A percentile compares a stretch with the other conserved stretches of the same genome.
Conservation (phyloP, 2,113 vertebrate genomes). For the Nematolebias whitei region DNA sequence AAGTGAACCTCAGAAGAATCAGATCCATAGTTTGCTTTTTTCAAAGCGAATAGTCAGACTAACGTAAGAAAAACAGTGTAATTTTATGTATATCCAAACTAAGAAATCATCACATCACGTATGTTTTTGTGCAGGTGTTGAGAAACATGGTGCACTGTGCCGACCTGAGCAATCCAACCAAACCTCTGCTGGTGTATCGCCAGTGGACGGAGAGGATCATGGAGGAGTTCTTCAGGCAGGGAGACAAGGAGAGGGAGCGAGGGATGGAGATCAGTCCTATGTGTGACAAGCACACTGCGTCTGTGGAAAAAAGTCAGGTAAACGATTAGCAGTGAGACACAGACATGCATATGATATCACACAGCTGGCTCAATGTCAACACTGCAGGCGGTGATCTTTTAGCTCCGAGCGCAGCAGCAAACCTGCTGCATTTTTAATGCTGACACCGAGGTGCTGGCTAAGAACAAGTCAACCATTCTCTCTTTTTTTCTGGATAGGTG, state of each 20-base stretch:
- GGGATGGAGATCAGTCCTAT: constrained; percentile 96
- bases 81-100: not conserved
- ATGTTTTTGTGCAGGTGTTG: constrained; percentile 81
- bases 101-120: not conserved
- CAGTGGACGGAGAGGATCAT: constrained; percentile 95
- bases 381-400: constrained; percentile 42
- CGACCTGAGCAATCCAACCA: constrained; percentile 93
- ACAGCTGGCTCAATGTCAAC: constrained; percentile 37
- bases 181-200: constrained; percentile 89
- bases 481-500: constrained; percentile 77
- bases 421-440: constrained; percentile 63
- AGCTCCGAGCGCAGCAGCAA: constrained; percentile 57
- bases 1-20: not conserved
- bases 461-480: constrained; percentile 15
- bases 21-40: not conserved
- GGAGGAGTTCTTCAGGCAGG: constrained; percentile 94
- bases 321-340: constrained; percentile 13
- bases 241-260: constrained; percentile 88
- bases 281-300: constrained; percentile 94
- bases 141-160: constrained; percentile 96
- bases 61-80: too few species aligned
- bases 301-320: constrained; percentile 94
- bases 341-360: not conserved
- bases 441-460: constrained; percentile 27
- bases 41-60: not conserved